Base-by-base conservation (phyloP, 1,140 invertebrate species). In the Sinella curviseta region DNA sequence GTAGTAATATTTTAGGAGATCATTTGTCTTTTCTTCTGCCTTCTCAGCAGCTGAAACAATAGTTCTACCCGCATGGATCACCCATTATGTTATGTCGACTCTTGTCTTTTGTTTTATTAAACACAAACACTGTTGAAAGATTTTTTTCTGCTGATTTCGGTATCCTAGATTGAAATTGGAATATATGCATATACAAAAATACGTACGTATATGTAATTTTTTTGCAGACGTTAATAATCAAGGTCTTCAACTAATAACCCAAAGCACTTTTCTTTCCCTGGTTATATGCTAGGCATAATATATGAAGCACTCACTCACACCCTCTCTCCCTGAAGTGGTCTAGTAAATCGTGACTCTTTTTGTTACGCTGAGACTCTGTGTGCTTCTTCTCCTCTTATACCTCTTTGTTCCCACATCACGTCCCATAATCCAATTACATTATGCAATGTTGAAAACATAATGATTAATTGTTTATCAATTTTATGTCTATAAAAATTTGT, bases 341-440 rank as follows among this genome's bases (percentile, higher is more conserved):
- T 65, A 26, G 16, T 12, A 65, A 65, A 48, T 48, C 39, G 39
- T 48, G 39, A 48, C 8, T 48, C 39, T 48, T 48, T 48, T 48
- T 48, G 39, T 48, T 48, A 48, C 39, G n/a, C n/a, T 48, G 8
- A 48, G 39, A 48, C 20, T 12, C 39, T 48, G 39, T n/a, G 39
- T 48, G 39, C 39, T 48, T 20, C 39, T 48, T 20, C 39, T n/a
- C n/a, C n/a, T n/a, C n/a, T n/a, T n/a, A n/a, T 48, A 20, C 39
- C 39, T 12, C 8, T 65, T 65, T 65, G 57, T 65, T 65, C 57
- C 57, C 57, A 65, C 26, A 65, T 65, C 57, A 65, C 57, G 57
- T 65, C 24, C 26, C 57, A 65, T 65, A 48, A 48, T 48, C 39
- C 39, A 48, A 48, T 48, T 48, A 48, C 39, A 48, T 48, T 20